These are phyloP conservation scores for Acanthococcus lagerstroemiae DNA, from an alignment of 2,888 invertebrate species.

Conservation along the genomic window DNA sequence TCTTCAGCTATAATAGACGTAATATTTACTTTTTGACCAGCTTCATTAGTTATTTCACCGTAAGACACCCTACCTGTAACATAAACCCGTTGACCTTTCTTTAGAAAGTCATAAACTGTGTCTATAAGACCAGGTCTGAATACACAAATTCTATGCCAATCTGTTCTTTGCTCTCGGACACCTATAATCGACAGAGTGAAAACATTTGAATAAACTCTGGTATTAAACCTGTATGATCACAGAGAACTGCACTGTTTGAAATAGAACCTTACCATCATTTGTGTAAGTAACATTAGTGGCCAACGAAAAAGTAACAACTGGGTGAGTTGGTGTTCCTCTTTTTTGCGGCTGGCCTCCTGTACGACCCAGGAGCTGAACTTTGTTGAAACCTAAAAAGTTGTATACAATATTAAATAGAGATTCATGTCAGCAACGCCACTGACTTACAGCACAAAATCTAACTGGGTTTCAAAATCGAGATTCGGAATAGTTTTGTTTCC, in stretches of 20 bases:
- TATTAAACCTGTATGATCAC: background rate
- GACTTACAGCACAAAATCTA: too few species aligned
- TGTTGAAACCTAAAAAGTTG: constrained; percentile 69
- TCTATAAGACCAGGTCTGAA: constrained; percentile 77
- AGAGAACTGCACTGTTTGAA: background rate
- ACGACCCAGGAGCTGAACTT: constrained; percentile 72
- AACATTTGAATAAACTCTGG: background rate
- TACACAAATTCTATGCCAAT: constrained; percentile 83
- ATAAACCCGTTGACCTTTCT: constrained; percentile 76
- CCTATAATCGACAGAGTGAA: constrained; percentile 46
- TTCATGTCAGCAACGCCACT: too few species aligned
- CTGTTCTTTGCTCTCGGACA: constrained; percentile 74
- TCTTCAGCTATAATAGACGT: constrained; percentile 79
- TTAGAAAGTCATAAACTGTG: constrained; percentile 63
- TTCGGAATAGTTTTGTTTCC: too few species aligned
- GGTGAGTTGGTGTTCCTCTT: constrained; percentile 69
- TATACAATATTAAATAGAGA: too few species aligned
- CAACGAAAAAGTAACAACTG: constrained; percentile 77
- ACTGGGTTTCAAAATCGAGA: too few species aligned
- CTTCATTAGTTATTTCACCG: constrained; percentile 69
- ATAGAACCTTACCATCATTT: constrained; percentile 39
- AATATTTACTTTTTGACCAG: constrained; percentile 57
- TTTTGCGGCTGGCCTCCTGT: constrained; percentile 82
- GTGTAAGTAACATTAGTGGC: constrained; percentile 82
- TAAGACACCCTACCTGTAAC: constrained; percentile 73